Evolutionary conservation across 2,113 vertebrate species (phyloP), one percentile per base, ranked within the genome.

Genomic region (Indicator maculatus): DNA sequence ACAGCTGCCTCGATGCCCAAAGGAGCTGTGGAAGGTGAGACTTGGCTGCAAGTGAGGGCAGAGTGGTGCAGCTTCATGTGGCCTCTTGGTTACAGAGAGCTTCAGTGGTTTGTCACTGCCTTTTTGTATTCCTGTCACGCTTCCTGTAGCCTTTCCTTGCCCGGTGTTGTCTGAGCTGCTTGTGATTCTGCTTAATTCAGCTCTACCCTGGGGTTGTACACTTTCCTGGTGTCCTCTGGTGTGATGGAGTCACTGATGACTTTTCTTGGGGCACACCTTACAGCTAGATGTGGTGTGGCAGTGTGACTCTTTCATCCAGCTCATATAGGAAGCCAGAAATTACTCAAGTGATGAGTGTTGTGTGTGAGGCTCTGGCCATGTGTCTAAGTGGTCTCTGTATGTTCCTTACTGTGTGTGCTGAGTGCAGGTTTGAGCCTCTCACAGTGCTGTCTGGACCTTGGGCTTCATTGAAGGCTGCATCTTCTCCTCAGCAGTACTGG

Each of bases 371-470:
- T 56, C 33, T 36, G 83, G 52, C 60, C 28, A 2, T 0, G 4
- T 21, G 20, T 13, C 12, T 3, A 5, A 44, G 36, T 15, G 19
- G 21, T 31, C 56, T 66, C 31, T 52, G 23, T 26, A 26, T 88
- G 24, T 60, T 33, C 33, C 31, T 86, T 11, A 1, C 39, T 0
- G 0, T 11, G 45, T 11, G 26, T 67, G 59, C 59, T 59, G 65
- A 10, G 16, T 76, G 2, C 31, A 27, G 26, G 26, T 24, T 8
- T 1, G 0, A 41, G 38, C 15, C 10, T 78, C 28, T 17, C 1
- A 0, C 4, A 31, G 3, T 20, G 58, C 27, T 3, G 1, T 0
- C 6, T 28, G 60, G 28, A 26, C 55, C 56, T 81, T 1, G 4
- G 47, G 26, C 28, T 38, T 58, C 31, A 23, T 72, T 16, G 12